Percentiles rank a stretch among this genome's conserved stretches.
These are phyloP conservation scores for Lacerta agilis DNA, from an alignment of 2,797 vertebrate species.

Conservation along the genomic window DNA sequence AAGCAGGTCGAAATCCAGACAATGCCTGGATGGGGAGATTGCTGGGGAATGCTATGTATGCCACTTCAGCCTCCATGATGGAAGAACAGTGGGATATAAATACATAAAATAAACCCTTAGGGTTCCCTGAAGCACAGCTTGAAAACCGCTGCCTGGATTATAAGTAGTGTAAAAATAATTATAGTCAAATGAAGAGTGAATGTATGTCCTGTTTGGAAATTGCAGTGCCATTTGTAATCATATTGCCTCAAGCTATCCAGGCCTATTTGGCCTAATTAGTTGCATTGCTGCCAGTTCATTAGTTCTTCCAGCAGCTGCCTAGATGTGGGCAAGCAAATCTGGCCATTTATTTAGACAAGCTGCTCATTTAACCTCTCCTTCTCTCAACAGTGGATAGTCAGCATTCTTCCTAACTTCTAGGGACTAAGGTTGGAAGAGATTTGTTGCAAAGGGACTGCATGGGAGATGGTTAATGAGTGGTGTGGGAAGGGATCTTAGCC, in stretches of 20 bases:
- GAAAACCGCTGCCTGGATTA: background rate
- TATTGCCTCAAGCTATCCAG: slow-evolving; percentile 24
- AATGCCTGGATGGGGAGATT: background rate
- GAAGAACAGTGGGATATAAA: background rate
- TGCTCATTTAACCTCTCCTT: background rate
- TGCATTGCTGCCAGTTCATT: slow-evolving; percentile 27
- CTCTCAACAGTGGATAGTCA: background rate
- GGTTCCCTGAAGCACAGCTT: background rate
- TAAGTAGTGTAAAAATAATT: slow-evolving; percentile 17
- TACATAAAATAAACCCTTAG: background rate
- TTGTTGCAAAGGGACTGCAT: background rate
- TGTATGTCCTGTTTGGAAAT: slow-evolving; percentile 10
- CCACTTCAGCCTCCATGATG: background rate
- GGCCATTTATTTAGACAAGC: slow-evolving; percentile 17
- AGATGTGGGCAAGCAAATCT: slow-evolving; percentile 10
- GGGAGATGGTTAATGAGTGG: background rate
- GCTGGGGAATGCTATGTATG: background rate
- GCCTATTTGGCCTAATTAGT: slow-evolving; percentile 23
- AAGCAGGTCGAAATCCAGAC: background rate
- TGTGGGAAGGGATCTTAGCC: background rate
- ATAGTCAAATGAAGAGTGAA: slow-evolving; percentile 19
- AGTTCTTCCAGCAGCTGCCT: slow-evolving; percentile 9
- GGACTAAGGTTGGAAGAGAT: background rate
- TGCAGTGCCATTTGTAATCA: slow-evolving; percentile 19
- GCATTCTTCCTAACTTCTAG: background rate